Evolutionary conservation across 30 jellyfish, hydroid and myxozoan species (phyloP).

Genomic region (Rhopilema esculentum): DNA sequence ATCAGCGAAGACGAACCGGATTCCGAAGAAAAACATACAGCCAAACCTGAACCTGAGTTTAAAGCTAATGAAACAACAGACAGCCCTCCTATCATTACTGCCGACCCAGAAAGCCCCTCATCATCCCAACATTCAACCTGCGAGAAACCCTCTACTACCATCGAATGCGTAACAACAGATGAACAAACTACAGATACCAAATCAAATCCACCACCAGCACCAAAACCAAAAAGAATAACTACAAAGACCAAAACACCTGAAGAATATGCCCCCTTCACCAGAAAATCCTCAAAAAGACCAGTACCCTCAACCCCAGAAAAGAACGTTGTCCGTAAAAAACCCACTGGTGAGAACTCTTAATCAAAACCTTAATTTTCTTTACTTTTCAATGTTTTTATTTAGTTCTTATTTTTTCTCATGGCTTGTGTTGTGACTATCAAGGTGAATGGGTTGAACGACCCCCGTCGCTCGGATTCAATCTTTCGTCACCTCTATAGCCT

Average conservation of each 20-base stretch:
- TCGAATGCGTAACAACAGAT: too few relatives aligned
- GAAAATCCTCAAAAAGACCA: not conserved
- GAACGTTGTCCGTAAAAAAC: not conserved
- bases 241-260: not conserved
- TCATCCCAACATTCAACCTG: too few relatives aligned
- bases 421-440: slow-evolving; percentile 17
- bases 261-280: not conserved
- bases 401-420: not conserved
- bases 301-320: not conserved
- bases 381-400: not conserved
- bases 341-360: not conserved
- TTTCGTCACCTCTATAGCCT: not conserved
- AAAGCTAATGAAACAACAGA: too few relatives aligned
- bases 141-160: too few relatives aligned
- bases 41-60: too few relatives aligned
- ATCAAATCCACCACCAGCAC: not conserved
- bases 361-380: not conserved
- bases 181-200: not conserved
- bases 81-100: too few relatives aligned
- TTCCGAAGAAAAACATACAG: not conserved
- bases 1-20: not conserved
- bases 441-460: slow-evolving; percentile 36
- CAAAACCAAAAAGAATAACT: not conserved
- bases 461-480: slow-evolving; percentile 8
- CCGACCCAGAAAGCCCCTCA: too few relatives aligned